These are phyloP conservation scores for Siphlonurus alternatus DNA, from an alignment of 2,888 invertebrate genomes.

Conservation along the genomic window DNA sequence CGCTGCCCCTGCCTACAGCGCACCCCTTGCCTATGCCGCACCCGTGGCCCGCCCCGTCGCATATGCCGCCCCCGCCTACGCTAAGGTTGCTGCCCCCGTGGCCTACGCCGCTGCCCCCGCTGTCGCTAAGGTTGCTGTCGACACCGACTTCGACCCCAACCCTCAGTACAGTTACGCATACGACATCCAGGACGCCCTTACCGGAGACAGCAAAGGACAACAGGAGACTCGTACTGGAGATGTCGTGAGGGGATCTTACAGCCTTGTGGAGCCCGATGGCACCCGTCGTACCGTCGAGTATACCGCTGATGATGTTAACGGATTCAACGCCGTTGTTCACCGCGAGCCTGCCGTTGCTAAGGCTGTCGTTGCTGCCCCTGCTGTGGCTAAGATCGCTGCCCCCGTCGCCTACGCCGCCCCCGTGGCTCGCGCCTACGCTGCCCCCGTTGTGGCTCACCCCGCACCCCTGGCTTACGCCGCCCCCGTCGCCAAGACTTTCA, in stretches of 20 bases:
- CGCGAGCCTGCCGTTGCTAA: slow-evolving; percentile 12
- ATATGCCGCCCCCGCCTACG: slow-evolving; percentile 9
- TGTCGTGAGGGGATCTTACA: slow-evolving; percentile 14
- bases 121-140: slow-evolving; percentile 9
- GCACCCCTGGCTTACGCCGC: slow-evolving; percentile 1
- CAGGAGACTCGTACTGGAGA: slow-evolving; percentile 15
- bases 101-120: slow-evolving; percentile 6
- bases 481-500: not conserved
- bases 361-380: slow-evolving; percentile 13
- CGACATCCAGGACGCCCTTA: slow-evolving; percentile 17
- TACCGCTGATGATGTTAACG: slow-evolving; percentile 13
- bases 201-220: slow-evolving; percentile 17
- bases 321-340: slow-evolving; percentile 12
- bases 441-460: not conserved
- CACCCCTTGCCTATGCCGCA: slow-evolving; percentile 7
- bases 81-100: too few species aligned
- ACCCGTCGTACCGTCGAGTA: slow-evolving; percentile 12
- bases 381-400: slow-evolving; percentile 8
- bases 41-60: slow-evolving; percentile 5
- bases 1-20: slow-evolving; percentile 9
- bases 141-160: slow-evolving; percentile 13
- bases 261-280: slow-evolving; percentile 11
- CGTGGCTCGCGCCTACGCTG: slow-evolving; percentile 10
- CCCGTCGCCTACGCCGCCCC: slow-evolving; percentile 14
- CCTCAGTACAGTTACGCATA: slow-evolving; percentile 15